These are phyloP conservation scores for Andrena chrysosceles DNA, from an alignment of 2,888 invertebrate genomes.

Conservation along the genomic window DNA sequence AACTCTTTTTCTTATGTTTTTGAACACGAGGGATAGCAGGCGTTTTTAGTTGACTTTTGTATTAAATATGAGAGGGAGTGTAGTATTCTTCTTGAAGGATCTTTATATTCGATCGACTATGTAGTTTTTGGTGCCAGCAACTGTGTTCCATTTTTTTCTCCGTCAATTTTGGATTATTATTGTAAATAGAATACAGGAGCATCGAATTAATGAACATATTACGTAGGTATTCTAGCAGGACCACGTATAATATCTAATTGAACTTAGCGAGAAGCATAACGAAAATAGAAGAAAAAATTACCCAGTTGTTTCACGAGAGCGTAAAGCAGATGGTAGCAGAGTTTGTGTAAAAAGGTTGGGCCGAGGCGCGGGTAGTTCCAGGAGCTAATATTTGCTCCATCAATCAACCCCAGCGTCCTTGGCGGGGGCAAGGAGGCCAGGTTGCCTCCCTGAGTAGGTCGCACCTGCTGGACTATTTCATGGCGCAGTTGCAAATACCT, in stretches of 20 bases:
- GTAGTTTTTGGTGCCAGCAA: neutral
- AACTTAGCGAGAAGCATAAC: neutral
- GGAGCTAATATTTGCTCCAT: conserved; percentile 63
- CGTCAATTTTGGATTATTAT: too few relatives aligned
- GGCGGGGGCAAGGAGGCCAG: conserved; percentile 34
- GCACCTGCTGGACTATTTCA: conserved; percentile 47
- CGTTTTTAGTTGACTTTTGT: too few relatives aligned
- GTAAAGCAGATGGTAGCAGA: neutral
- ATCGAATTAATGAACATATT: too few relatives aligned
- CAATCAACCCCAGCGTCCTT: conserved; percentile 63
- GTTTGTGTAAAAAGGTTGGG: conserved; percentile 33
- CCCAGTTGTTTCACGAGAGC: conserved; percentile 3
- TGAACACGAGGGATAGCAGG: too few relatives aligned
- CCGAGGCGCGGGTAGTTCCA: conserved; percentile 36
- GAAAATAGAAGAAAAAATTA: neutral
- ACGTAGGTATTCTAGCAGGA: too few relatives aligned
- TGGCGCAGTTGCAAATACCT: conserved; percentile 2
- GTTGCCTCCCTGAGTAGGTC: conserved; percentile 24
- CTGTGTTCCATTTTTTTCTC: neutral
- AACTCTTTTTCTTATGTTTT: neutral
- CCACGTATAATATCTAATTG: too few relatives aligned
- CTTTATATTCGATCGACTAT: neutral
- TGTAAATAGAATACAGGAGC: too few relatives aligned
- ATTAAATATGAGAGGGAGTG: neutral
- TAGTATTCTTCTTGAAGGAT: too few relatives aligned